Evolutionary conservation across 1,140 invertebrate genomes (phyloP).

Genomic region (Wiebesia pumilae): DNA sequence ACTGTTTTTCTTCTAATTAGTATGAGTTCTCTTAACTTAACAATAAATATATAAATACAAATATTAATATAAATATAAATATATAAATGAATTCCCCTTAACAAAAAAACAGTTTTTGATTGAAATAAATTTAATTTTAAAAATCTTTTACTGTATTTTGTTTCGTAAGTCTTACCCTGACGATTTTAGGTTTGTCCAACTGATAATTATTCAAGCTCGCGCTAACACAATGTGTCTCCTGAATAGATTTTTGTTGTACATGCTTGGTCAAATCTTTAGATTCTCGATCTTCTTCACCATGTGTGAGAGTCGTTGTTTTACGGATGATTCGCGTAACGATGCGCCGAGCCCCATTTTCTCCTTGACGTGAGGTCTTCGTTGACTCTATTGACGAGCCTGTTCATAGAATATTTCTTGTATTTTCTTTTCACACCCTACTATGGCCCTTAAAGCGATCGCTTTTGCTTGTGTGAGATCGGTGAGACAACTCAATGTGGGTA

Average conservation of each 20-base stretch:
- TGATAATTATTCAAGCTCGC: conserved; percentile 67
- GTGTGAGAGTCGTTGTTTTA: conserved; percentile 92
- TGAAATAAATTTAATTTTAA: too few relatives aligned
- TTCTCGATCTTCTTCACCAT: conserved; percentile 87
- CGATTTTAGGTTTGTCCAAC: conserved; percentile 67
- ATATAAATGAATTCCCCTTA: too few relatives aligned
- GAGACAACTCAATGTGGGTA: neutral
- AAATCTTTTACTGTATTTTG: conserved; percentile 38
- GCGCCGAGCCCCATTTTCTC: conserved; percentile 83
- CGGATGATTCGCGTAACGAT: conserved; percentile 91
- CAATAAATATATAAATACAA: too few relatives aligned
- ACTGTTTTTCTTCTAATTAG: too few relatives aligned
- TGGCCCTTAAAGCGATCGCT: neutral
- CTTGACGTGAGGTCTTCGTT: conserved; percentile 85
- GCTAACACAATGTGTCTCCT: conserved; percentile 66
- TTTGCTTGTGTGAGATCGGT: neutral
- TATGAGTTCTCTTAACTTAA: too few relatives aligned
- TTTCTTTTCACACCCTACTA: neutral
- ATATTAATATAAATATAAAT: too few relatives aligned
- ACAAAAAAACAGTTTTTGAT: too few relatives aligned
- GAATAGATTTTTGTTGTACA: conserved; percentile 73
- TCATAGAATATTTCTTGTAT: neutral
- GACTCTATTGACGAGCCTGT: conserved; percentile 84
- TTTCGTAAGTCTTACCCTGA: conserved; percentile 64
- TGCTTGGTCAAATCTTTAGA: conserved; percentile 81